Evolutionary conservation across 2,797 vertebrate genomes (phyloP).

Genomic region (Danio aesculapii): DNA sequence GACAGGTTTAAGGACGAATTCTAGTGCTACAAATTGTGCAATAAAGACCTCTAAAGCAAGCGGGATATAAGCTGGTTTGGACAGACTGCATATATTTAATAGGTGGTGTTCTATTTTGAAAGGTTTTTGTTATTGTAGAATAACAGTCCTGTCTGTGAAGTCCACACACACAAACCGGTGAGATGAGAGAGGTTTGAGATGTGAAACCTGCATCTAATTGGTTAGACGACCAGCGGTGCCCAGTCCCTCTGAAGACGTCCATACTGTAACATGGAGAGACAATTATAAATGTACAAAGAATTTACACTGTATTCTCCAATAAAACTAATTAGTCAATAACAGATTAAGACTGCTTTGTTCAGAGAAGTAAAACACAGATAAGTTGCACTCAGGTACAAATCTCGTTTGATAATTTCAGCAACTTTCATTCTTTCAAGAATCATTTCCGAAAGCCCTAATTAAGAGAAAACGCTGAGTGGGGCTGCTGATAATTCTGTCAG

Average conservation of each 20-base stretch:
- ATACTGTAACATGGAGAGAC: slow-evolving; percentile 69
- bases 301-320: not conserved
- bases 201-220: slow-evolving; percentile 35
- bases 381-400: too few species aligned
- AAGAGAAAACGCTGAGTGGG: too few species aligned
- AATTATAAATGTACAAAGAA: not conserved
- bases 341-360: too few species aligned
- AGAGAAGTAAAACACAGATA: too few species aligned
- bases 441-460: too few species aligned
- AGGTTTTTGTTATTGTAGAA: slow-evolving; percentile 24
- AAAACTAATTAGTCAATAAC: too few species aligned
- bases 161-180: slow-evolving; percentile 21
- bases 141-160: not conserved
- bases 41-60: not conserved
- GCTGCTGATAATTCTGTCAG: too few species aligned
- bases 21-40: slow-evolving; percentile 29
- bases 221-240: slow-evolving; percentile 76
- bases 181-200: slow-evolving; percentile 27
- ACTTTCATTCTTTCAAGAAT: too few species aligned
- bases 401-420: too few species aligned
- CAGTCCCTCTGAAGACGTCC: slow-evolving; percentile 76
- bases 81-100: slow-evolving; percentile 12
- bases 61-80: not conserved
- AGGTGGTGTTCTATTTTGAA: slow-evolving; percentile 58
- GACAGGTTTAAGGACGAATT: slow-evolving; percentile 2